Conservation (phyloP, 2,797 vertebrate species). For the Peromyscus eremicus region DNA sequence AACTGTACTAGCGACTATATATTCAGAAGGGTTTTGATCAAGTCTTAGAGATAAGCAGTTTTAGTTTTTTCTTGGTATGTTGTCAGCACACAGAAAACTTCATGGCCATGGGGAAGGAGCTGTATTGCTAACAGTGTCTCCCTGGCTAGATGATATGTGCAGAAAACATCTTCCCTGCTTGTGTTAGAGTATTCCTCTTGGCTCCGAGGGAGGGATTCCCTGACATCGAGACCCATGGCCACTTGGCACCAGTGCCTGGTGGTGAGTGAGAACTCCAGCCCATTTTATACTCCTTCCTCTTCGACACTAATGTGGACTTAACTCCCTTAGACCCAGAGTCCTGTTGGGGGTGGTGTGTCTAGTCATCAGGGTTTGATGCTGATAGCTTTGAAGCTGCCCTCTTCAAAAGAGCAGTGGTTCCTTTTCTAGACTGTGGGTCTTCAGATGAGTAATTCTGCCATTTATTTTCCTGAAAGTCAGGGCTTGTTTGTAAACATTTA, state of each 20-base stretch:
- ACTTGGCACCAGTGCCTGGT: too few species aligned
- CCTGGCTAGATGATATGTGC: not conserved
- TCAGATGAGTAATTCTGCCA: not conserved
- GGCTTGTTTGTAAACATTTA: not conserved
- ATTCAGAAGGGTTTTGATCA: too few species aligned
- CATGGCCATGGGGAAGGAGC: not conserved
- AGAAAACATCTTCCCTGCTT: too few species aligned
- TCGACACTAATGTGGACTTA: not conserved
- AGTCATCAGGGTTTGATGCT: not conserved
- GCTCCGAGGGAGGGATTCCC: not conserved
- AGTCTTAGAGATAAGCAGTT: not conserved
- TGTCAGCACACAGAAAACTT: not conserved
- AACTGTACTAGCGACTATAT: not conserved
- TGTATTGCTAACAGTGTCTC: not conserved
- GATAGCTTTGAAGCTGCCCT: not conserved
- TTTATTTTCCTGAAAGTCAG: not conserved
- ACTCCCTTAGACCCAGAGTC: not conserved
- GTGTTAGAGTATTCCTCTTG: not conserved
- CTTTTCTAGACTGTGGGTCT: not conserved
- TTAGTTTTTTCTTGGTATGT: not conserved
- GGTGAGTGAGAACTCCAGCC: not conserved
- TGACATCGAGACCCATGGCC: not conserved
- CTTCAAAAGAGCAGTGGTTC: not conserved
- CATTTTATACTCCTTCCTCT: not conserved
- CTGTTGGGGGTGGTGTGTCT: not conserved